phyloP scores from a whole-genome alignment of 2,888 invertebrate genomes.

The Dryadula phaetusa region DNA sequence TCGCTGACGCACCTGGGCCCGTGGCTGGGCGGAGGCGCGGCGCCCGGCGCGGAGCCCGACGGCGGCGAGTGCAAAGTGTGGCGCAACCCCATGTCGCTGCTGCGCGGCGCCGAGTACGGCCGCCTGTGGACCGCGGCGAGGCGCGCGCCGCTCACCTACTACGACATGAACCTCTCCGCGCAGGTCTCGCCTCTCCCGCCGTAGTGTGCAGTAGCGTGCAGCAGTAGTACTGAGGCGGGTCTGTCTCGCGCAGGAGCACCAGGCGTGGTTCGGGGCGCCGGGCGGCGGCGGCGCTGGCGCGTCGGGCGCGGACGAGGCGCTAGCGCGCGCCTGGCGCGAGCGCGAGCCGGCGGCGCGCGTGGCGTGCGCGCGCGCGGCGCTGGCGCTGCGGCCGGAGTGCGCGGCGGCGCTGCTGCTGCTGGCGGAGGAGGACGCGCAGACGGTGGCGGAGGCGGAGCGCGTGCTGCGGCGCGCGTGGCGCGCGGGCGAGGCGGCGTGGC shows the following conservation, averaged over 20 bases:
- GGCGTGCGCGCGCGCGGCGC: slow-evolving; percentile 52
- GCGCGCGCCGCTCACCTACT: slow-evolving; percentile 98
- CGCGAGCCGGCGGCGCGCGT: slow-evolving; percentile 95
- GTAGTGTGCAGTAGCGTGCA: too few species aligned
- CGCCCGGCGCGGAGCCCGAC: slow-evolving; percentile 91
- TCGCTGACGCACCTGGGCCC: slow-evolving; percentile 97
- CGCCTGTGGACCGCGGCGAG: slow-evolving; percentile 96
- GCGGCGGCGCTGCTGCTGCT: slow-evolving; percentile 97
- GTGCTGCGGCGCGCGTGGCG: slow-evolving; percentile 93
- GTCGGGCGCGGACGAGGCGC: slow-evolving; percentile 71
- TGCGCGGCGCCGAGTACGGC: slow-evolving; percentile 98
- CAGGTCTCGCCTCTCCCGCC: slow-evolving; percentile 93
- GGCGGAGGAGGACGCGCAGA: slow-evolving; percentile 98
- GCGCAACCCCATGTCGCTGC: slow-evolving; percentile 97
- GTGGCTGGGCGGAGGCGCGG: slow-evolving; percentile 94
- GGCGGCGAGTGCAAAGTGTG: slow-evolving; percentile 94
- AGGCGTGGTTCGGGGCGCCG: slow-evolving; percentile 63
- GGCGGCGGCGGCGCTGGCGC: slow-evolving; percentile 52
- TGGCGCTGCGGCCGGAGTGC: slow-evolving; percentile 95
- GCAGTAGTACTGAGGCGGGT: too few species aligned
- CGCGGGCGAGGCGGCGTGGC: slow-evolving; percentile 94
- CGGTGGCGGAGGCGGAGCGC: slow-evolving; percentile 84
- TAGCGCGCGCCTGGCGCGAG: slow-evolving; percentile 99
- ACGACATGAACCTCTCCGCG: slow-evolving; percentile 99
- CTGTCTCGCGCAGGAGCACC: slow-evolving; percentile 96